These are phyloP conservation scores for Psittacula echo DNA, from an alignment of 2,797 vertebrate genomes.

Conservation along the genomic window DNA sequence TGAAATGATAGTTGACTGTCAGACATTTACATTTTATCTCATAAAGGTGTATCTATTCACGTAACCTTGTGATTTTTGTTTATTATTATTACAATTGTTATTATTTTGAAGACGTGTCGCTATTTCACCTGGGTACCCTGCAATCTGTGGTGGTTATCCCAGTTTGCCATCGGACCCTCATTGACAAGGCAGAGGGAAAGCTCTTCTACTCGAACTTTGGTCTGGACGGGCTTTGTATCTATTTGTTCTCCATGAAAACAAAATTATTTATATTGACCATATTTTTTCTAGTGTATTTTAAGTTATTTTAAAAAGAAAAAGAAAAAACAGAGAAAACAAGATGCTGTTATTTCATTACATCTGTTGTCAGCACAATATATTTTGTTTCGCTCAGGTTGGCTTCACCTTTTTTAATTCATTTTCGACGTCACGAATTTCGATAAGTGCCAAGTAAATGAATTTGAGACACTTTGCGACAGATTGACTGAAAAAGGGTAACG, in stretches of 20 bases:
- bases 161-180: constrained; percentile 66
- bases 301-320: constrained; percentile 80
- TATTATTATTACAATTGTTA: neutral
- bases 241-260: constrained; percentile 89
- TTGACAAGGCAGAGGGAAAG: constrained; percentile 75
- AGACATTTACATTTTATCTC: constrained; percentile 85
- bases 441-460: constrained; percentile 81
- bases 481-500: constrained; percentile 68
- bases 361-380: constrained; percentile 82
- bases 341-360: constrained; percentile 81
- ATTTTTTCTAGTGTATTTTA: constrained; percentile 87
- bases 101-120: constrained; percentile 76
- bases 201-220: constrained; percentile 77
- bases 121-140: constrained; percentile 85
- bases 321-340: constrained; percentile 37
- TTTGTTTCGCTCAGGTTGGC: constrained; percentile 79
- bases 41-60: constrained; percentile 89
- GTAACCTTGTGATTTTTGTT: constrained; percentile 87
- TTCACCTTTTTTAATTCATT: constrained; percentile 77
- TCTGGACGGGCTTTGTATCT: constrained; percentile 82
- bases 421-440: constrained; percentile 68
- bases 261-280: constrained; percentile 86
- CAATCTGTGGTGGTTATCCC: constrained; percentile 63
- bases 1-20: constrained; percentile 89
- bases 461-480: constrained; percentile 78